A percentile compares a stretch with the other conserved stretches of the same genome.
Evolutionary conservation across 2,113 vertebrate genomes (phyloP).

Genomic region (Colaptes auratus): DNA sequence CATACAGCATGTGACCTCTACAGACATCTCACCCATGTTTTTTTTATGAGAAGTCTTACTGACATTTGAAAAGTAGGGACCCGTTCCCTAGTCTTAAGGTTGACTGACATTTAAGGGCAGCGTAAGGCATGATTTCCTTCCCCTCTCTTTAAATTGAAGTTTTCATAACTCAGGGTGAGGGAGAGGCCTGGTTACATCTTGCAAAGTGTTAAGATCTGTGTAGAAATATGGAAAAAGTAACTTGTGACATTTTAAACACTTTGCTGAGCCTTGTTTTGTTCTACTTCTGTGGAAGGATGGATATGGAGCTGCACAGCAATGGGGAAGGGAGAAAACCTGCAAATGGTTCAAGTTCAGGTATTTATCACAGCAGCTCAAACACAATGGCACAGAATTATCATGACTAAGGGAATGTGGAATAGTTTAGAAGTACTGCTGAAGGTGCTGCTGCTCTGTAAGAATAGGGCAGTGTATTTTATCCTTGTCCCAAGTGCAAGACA

Average conservation of each 20-base stretch:
- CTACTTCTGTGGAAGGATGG: not conserved
- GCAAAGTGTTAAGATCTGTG: conserved; percentile 70
- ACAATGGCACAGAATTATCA: conserved; percentile 26
- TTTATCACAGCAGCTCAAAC: conserved; percentile 47
- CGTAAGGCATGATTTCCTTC: conserved; percentile 55
- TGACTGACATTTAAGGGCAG: conserved; percentile 81
- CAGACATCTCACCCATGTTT: conserved; percentile 67
- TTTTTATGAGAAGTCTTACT: conserved; percentile 80
- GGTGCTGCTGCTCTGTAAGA: not conserved
- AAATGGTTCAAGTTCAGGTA: conserved; percentile 52
- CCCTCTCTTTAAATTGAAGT: conserved; percentile 75
- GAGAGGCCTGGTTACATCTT: conserved; percentile 72
- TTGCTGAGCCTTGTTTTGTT: conserved; percentile 59
- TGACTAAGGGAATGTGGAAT: conserved; percentile 28
- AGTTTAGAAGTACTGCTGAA: not conserved
- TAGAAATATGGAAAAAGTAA: conserved; percentile 73
- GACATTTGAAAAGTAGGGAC: conserved; percentile 83
- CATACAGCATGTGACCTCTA: conserved; percentile 73
- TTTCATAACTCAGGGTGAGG: conserved; percentile 71
- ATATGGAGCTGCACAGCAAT: not conserved
- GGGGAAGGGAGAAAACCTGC: not conserved
- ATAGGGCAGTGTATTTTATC: not conserved
- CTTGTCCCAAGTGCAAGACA: not conserved
- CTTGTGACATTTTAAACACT: conserved; percentile 78
- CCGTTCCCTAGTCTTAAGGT: conserved; percentile 65